Percentiles rank a stretch among this genome's conserved stretches.
These are phyloP conservation scores for Entomobrya proxima DNA, from an alignment of 2,888 invertebrate genomes.

Conservation along the genomic window DNA sequence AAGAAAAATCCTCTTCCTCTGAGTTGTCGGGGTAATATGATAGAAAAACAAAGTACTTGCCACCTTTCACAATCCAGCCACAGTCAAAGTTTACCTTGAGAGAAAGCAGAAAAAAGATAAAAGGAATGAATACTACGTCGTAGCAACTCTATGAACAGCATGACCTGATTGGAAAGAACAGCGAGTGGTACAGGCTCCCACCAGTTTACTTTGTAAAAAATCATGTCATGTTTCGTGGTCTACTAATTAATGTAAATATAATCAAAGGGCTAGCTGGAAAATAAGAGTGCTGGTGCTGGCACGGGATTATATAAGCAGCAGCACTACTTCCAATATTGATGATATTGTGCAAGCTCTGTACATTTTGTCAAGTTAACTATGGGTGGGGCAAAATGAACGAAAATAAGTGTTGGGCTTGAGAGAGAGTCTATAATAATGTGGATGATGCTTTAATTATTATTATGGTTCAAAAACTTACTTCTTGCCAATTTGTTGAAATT, in stretches of 20 bases:
- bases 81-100: slow-evolving; percentile 81
- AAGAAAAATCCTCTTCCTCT: background rate
- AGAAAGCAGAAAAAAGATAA: slow-evolving; percentile 11
- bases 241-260: slow-evolving; percentile 24
- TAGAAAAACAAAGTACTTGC: slow-evolving; percentile 80
- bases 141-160: too few species aligned
- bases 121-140: background rate
- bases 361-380: background rate
- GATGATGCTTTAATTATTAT: slow-evolving; percentile 17
- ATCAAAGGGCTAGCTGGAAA: background rate
- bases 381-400: background rate
- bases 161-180: too few species aligned
- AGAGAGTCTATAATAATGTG: background rate
- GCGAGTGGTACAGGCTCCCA: too few species aligned
- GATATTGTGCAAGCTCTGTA: too few species aligned
- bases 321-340: too few species aligned
- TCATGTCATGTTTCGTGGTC: too few species aligned
- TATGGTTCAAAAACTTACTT: slow-evolving; percentile 60
- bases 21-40: slow-evolving; percentile 17
- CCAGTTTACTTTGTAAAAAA: too few species aligned
- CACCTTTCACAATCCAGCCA: slow-evolving; percentile 86
- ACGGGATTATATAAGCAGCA: too few species aligned
- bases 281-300: too few species aligned
- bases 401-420: background rate
- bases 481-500: slow-evolving; percentile 66